Conservation (phyloP, 2,113 vertebrate species). For the Micronycteris hirsuta region DNA sequence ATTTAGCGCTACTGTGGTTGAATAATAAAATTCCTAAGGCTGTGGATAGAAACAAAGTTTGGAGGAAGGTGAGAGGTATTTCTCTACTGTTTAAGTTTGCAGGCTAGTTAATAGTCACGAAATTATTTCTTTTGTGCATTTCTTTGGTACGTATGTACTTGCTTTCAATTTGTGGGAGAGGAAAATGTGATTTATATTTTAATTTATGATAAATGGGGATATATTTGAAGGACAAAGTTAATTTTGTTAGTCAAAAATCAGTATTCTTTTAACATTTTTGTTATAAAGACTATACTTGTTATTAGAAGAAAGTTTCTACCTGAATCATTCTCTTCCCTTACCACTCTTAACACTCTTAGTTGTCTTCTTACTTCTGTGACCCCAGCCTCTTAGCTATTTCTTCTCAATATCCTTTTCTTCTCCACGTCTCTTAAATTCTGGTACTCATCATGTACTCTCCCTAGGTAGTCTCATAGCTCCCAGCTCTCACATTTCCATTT, state of each 20-base stretch:
- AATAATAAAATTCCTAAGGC: neutral
- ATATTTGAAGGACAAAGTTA: constrained; percentile 54
- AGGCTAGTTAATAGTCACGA: neutral
- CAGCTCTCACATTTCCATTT: neutral
- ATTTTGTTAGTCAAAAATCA: constrained; percentile 51
- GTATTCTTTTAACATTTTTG: neutral
- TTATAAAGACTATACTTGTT: neutral
- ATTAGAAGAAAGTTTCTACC: neutral
- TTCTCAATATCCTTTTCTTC: neutral
- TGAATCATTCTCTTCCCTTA: neutral
- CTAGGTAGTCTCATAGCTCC: neutral
- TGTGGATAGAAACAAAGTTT: neutral
- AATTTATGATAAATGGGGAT: constrained; percentile 19
- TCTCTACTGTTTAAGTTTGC: neutral
- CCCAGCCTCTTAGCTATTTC: neutral
- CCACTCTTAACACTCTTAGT: neutral
- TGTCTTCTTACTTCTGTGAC: neutral
- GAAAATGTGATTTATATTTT: constrained; percentile 31
- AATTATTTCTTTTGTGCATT: constrained; percentile 28
- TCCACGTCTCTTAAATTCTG: neutral
- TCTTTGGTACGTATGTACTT: constrained; percentile 9
- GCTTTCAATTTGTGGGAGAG: neutral
- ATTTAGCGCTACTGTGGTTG: neutral
- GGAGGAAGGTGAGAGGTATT: neutral
- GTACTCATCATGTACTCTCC: neutral